A percentile compares a stretch with the other conserved stretches of the same genome.
Conservation (phyloP, 2,797 vertebrate genomes). For the Anguilla megastoma region DNA sequence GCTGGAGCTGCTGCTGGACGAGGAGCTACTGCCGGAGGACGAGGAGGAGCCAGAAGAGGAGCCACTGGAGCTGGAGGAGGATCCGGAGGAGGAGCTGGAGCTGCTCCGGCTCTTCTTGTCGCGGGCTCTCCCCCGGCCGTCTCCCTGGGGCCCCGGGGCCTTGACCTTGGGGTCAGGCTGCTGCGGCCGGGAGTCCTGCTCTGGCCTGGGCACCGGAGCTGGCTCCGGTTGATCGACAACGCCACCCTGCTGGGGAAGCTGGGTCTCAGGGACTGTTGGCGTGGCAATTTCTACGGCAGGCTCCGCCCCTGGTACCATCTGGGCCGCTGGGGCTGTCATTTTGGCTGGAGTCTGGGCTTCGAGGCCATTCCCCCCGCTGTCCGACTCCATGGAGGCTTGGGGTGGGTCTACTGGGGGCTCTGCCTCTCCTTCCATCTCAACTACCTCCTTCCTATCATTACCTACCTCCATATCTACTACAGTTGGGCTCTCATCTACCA, state of each 20-base stretch:
- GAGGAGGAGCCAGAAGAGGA: conserved; percentile 76
- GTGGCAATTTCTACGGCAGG: neutral
- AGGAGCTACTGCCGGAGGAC: conserved; percentile 74
- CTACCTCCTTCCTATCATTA: conserved; percentile 65
- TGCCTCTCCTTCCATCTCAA: conserved; percentile 48
- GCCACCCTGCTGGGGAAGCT: neutral
- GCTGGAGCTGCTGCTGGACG: conserved; percentile 72
- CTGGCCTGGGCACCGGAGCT: neutral
- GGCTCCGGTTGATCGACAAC: neutral
- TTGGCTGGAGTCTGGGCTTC: neutral
- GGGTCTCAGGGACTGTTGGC: neutral
- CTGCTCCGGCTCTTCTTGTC: conserved; percentile 73
- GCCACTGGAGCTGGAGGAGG: conserved; percentile 82
- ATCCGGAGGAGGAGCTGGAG: conserved; percentile 74
- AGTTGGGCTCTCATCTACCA: conserved; percentile 68
- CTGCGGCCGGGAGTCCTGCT: neutral
- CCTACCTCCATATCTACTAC: conserved; percentile 75
- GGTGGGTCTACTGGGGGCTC: conserved; percentile 53
- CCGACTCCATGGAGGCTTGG: conserved; percentile 56
- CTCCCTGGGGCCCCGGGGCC: conserved; percentile 57
- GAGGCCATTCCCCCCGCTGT: conserved; percentile 24
- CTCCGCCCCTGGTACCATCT: neutral
- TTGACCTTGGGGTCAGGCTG: conserved; percentile 60
- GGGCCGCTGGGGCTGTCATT: neutral
- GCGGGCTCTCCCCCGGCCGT: neutral